Evolutionary conservation across 92 coral and sea anemone species (phyloP).

Genomic region (Umimayanthus chanpuru): DNA sequence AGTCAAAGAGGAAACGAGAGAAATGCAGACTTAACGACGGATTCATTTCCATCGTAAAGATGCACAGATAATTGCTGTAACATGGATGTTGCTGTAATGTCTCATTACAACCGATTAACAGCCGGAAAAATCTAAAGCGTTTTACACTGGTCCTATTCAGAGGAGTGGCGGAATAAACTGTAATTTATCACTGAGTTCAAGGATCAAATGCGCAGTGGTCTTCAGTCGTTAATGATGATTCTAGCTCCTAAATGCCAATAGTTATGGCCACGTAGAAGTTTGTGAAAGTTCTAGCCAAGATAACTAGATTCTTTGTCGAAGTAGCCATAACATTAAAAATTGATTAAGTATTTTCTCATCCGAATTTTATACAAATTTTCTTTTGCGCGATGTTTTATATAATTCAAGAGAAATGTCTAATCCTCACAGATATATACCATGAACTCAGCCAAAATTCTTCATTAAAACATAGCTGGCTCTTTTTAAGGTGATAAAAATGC

Average conservation of each 20-base stretch:
- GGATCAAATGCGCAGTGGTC: background rate
- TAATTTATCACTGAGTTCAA: background rate
- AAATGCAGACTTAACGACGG: no score
- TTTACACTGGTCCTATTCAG: background rate
- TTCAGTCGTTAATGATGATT: background rate
- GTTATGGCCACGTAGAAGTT: background rate
- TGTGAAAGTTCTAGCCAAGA: background rate
- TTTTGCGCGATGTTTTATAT: background rate
- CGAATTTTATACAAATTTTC: conserved; percentile 2
- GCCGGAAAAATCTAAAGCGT: conserved; percentile 9
- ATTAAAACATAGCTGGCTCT: background rate
- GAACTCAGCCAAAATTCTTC: background rate
- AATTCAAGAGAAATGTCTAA: background rate
- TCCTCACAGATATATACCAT: background rate
- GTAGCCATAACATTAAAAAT: conserved; percentile 19
- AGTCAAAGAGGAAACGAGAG: background rate
- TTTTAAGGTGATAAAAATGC: background rate
- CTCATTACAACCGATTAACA: conserved; percentile 32
- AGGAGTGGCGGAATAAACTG: background rate
- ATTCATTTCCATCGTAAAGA: no score
- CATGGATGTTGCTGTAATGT: conserved; percentile 8
- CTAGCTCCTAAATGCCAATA: background rate
- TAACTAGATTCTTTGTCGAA: conserved; percentile 4
- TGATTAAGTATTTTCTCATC: background rate
- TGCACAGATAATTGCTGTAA: background rate